Evolutionary conservation across 2,113 vertebrate species (phyloP).

Genomic region (Emberiza fucata): DNA sequence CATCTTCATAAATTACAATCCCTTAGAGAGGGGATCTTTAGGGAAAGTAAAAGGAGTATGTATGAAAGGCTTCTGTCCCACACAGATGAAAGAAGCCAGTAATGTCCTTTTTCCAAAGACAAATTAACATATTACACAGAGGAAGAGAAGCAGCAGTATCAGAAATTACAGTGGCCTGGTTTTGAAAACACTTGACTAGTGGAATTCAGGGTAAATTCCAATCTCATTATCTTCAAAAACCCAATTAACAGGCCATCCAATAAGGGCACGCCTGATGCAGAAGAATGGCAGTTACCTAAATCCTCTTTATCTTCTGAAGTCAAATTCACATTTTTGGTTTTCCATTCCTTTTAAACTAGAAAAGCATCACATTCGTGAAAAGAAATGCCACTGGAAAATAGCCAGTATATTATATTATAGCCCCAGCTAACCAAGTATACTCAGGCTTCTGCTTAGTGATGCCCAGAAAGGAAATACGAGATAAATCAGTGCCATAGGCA

Average conservation of each 20-base stretch:
- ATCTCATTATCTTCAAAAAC: neutral
- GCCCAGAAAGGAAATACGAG: neutral
- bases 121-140: neutral
- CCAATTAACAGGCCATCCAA: neutral
- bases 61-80: neutral
- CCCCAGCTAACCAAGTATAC: neutral
- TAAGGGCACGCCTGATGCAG: neutral
- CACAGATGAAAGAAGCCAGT: neutral
- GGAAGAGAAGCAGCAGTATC: neutral
- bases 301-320: neutral
- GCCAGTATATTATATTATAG: too few species aligned
- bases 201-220: neutral
- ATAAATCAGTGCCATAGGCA: neutral
- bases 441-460: neutral
- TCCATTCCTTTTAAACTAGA: neutral
- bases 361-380: neutral
- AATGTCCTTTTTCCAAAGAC: neutral
- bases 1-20: neutral
- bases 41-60: neutral
- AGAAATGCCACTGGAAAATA: neutral
- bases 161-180: neutral
- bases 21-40: neutral
- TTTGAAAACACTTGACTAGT: neutral
- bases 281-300: neutral
- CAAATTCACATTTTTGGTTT: neutral